These are phyloP conservation scores for Hydrotaea cyrtoneurina DNA, from an alignment of 2,888 invertebrate species.

Conservation along the genomic window DNA sequence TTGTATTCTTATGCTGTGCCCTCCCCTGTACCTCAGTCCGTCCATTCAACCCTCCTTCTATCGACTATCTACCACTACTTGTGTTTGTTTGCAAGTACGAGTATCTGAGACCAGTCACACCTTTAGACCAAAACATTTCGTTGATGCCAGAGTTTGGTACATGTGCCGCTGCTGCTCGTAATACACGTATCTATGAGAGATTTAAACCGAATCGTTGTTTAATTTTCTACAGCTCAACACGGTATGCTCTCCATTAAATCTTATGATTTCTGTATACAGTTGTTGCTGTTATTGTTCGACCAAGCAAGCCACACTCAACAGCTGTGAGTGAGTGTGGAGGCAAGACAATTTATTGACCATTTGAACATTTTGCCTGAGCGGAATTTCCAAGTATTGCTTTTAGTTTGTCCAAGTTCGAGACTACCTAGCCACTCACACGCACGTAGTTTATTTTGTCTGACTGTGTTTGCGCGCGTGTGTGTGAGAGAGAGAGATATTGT, in stretches of 20 bases:
- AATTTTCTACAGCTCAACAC: not conserved
- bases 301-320: not conserved
- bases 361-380: conserved; percentile 27
- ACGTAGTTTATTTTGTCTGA: not conserved
- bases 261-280: not conserved
- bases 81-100: conserved; percentile 20
- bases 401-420: not conserved
- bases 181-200: not conserved
- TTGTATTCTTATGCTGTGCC: conserved; percentile 11
- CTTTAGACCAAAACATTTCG: conserved; percentile 37
- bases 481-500: conserved; percentile 7
- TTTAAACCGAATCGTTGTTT: conserved; percentile 22
- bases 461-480: not conserved
- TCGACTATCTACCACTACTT: not conserved
- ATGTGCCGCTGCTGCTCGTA: conserved; percentile 1
- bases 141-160: not conserved
- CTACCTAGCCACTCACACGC: not conserved
- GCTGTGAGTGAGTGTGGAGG: conserved; percentile 21
- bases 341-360: conserved; percentile 38
- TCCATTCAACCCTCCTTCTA: not conserved
- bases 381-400: conserved; percentile 45
- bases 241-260: conserved; percentile 15
- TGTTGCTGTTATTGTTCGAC: not conserved
- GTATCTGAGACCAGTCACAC: conserved; percentile 43
- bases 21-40: not conserved